Percentiles rank a stretch among this genome's conserved stretches.
These are phyloP conservation scores for Hozukius guyotensis DNA, from an alignment of 2,797 vertebrate species.

Conservation along the genomic window DNA sequence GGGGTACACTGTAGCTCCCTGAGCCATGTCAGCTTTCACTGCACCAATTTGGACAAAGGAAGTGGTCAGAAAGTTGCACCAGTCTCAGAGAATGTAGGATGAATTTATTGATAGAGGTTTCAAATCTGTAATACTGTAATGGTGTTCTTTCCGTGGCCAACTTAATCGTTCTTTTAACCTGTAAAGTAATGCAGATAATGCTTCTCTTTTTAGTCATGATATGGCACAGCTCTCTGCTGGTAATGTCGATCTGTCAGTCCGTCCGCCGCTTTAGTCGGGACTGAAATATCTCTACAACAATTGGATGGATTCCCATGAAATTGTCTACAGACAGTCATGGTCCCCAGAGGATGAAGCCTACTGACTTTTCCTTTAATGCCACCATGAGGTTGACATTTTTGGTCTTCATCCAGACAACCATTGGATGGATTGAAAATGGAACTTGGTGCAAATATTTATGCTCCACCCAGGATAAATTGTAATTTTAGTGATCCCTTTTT, in stretches of 20 bases:
- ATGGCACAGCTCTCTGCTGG: background rate
- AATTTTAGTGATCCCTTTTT: background rate
- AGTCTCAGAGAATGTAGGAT: background rate
- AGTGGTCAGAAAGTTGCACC: background rate
- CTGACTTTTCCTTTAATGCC: background rate
- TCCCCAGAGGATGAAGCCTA: background rate
- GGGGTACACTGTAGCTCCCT: background rate
- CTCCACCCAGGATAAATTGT: background rate
- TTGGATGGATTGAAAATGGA: background rate
- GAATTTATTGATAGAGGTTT: background rate
- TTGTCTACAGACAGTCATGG: background rate
- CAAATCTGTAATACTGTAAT: background rate
- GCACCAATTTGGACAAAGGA: background rate
- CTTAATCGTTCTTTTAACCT: background rate
- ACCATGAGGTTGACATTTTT: background rate
- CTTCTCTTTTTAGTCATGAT: background rate
- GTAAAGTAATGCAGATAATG: background rate
- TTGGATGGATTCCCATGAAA: background rate
- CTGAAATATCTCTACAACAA: too few species aligned
- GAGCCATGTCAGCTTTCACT: background rate
- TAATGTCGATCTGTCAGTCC: background rate
- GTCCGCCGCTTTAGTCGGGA: too few species aligned
- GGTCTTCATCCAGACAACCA: background rate
- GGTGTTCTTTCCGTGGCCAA: background rate
- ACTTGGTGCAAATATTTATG: background rate